Evolutionary conservation across 1,140 invertebrate genomes (phyloP).

Genomic region (Probaryconus sp.): DNA sequence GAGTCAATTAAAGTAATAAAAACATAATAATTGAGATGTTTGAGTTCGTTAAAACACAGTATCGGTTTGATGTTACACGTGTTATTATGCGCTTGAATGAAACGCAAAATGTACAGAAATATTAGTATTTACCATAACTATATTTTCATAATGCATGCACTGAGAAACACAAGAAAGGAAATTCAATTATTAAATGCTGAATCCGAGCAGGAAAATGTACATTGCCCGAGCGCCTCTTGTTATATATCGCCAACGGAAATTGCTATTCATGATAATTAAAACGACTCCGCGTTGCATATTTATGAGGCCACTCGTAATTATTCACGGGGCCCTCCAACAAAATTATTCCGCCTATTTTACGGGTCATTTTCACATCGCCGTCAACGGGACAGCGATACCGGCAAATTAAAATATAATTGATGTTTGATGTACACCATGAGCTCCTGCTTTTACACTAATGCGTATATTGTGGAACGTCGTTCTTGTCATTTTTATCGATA

Average conservation of each 20-base stretch:
- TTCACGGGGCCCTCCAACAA: constrained; percentile 65
- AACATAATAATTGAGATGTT: constrained; percentile 30
- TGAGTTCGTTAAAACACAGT: constrained; percentile 14
- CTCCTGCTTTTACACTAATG: constrained; percentile 12
- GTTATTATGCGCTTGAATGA: constrained; percentile 32
- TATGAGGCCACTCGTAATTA: constrained; percentile 68
- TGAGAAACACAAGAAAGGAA: constrained; percentile 53
- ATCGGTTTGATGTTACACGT: constrained; percentile 14
- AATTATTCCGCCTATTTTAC: constrained; percentile 71
- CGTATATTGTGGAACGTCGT: too few species aligned
- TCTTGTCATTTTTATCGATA: constrained; percentile 18
- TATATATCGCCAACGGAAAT: constrained; percentile 58
- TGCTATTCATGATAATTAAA: constrained; percentile 74
- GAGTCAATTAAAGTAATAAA: constrained; percentile 12
- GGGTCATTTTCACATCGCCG: constrained; percentile 57
- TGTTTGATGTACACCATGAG: constrained; percentile 41
- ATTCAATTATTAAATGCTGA: constrained; percentile 56
- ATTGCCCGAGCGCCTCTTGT: constrained; percentile 8
- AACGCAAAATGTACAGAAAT: constrained; percentile 36
- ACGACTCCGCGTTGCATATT: constrained; percentile 68
- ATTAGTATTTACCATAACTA: constrained; percentile 47
- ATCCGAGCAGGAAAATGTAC: constrained; percentile 43
- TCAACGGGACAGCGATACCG: constrained; percentile 28
- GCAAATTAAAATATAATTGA: constrained; percentile 54
- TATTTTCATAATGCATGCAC: constrained; percentile 20